These are phyloP conservation scores for Antrozous pallidus DNA, from an alignment of 2,797 vertebrate genomes.

Conservation along the genomic window DNA sequence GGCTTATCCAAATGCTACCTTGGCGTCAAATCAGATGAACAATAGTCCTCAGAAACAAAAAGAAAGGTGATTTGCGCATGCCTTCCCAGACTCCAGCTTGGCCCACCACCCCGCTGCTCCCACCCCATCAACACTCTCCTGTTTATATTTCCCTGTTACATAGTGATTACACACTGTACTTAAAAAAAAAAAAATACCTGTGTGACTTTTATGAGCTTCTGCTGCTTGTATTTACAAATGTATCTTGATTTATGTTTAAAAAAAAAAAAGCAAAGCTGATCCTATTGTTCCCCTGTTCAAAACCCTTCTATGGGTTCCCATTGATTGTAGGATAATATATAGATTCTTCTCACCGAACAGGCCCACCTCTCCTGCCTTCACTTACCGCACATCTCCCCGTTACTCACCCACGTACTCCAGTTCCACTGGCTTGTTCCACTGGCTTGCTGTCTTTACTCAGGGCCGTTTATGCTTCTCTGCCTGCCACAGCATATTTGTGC, in stretches of 20 bases:
- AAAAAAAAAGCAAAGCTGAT: neutral
- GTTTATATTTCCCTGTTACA: neutral
- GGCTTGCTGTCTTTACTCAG: neutral
- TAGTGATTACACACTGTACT: neutral
- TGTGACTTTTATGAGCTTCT: neutral
- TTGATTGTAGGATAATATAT: neutral
- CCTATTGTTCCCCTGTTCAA: neutral
- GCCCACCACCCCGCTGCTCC: neutral
- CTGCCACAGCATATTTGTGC: neutral
- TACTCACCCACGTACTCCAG: neutral
- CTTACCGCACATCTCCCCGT: neutral
- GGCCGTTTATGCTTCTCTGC: neutral
- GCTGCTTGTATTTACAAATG: neutral
- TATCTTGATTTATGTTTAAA: neutral
- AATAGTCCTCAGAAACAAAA: slow-evolving; percentile 28
- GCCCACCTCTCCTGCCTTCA: neutral
- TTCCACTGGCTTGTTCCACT: neutral
- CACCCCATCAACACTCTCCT: neutral
- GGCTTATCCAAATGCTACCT: slow-evolving; percentile 49
- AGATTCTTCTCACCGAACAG: neutral
- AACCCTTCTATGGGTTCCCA: neutral
- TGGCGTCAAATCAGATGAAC: slow-evolving; percentile 60
- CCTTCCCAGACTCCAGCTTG: neutral
- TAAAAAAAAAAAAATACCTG: neutral
- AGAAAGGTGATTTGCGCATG: neutral